Conservation (phyloP, 2,888 invertebrate species). For the Julus scanicus region DNA sequence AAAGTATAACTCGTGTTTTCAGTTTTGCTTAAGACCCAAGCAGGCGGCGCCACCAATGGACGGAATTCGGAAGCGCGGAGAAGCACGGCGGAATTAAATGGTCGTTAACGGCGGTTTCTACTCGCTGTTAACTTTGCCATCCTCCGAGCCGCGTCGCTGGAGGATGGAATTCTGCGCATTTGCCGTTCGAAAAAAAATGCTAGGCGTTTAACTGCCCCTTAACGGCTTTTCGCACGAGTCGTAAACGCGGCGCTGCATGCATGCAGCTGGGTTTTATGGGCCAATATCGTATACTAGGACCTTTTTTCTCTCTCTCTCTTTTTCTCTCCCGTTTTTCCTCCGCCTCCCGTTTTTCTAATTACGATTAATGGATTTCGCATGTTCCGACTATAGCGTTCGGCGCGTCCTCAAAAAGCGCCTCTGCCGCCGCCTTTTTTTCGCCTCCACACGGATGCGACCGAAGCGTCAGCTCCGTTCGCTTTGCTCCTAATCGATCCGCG, state of each 20-base stretch:
- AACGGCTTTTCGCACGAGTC: neutral
- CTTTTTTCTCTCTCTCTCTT: neutral
- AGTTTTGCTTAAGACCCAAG: too few species aligned
- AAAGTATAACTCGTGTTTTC: too few species aligned
- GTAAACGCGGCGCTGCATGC: slow-evolving; percentile 1
- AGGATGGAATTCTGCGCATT: too few species aligned
- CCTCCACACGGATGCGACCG: neutral
- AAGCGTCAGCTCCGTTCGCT: too few species aligned
- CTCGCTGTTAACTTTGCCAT: too few species aligned
- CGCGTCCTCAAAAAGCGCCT: slow-evolving; percentile 1
- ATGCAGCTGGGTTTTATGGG: neutral
- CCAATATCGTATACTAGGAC: neutral
- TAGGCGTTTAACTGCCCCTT: neutral
- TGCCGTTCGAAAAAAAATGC: neutral
- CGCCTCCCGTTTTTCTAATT: slow-evolving; percentile 1
- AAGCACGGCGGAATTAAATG: too few species aligned
- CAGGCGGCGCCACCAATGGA: too few species aligned
- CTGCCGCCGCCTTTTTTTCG: neutral
- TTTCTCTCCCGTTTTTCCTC: neutral
- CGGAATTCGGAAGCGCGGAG: too few species aligned
- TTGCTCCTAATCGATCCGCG: neutral
- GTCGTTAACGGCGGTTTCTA: too few species aligned
- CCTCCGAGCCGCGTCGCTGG: too few species aligned
- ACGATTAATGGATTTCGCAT: slow-evolving; percentile 11
- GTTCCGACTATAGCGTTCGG: neutral